phyloP scores from a whole-genome alignment of 2,797 vertebrate genomes.

The Spinus pinus region DNA sequence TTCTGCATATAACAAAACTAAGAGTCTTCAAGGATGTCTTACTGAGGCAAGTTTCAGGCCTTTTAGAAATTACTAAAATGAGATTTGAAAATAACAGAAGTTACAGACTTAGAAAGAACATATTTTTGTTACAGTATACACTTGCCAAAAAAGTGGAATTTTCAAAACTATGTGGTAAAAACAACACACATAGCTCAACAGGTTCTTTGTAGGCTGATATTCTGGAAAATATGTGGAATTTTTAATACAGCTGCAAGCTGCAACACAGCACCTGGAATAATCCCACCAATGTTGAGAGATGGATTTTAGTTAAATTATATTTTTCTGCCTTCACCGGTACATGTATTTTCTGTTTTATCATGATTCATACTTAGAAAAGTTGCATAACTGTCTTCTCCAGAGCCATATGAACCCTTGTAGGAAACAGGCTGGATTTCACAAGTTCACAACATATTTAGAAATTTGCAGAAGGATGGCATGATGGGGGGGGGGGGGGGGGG shows the following conservation, averaged over 20 bases:
- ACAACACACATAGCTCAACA: not conserved
- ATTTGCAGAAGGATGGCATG: not conserved
- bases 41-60: not conserved
- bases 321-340: not conserved
- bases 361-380: not conserved
- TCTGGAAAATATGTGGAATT: fast-evolving
- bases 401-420: not conserved
- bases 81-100: not conserved
- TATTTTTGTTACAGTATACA: not conserved
- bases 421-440: not conserved
- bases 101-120: not conserved
- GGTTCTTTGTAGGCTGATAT: not conserved
- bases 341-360: not conserved
- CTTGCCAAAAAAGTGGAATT: not conserved
- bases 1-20: not conserved
- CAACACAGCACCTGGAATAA: not conserved
- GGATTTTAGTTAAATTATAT: not conserved
- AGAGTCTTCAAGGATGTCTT: not conserved
- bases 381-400: not conserved
- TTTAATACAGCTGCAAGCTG: not conserved
- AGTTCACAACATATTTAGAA: not conserved
- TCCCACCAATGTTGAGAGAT: fast-evolving
- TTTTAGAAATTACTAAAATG: not conserved
- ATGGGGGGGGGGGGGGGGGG: not conserved
- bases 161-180: not conserved